phyloP scores from a whole-genome alignment of 2,797 vertebrate species.

The Rhabdomys pumilio region DNA sequence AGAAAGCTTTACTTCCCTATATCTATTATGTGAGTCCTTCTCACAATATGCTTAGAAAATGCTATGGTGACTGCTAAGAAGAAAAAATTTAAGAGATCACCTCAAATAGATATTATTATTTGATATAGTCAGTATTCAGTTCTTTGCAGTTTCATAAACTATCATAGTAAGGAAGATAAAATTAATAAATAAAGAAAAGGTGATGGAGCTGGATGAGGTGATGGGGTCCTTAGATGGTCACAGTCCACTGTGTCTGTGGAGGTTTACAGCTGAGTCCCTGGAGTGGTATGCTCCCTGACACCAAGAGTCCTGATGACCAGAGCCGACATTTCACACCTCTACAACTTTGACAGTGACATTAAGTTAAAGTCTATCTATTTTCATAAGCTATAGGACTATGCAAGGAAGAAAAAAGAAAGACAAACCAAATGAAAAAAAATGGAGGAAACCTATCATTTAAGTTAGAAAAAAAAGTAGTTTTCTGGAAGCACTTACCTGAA shows the following conservation, averaged over 20 bases:
- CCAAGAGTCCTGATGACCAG: background rate
- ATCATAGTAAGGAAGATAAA: background rate
- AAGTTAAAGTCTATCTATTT: slow-evolving; percentile 24
- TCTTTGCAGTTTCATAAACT: background rate
- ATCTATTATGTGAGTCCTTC: slow-evolving; percentile 40
- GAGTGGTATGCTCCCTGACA: background rate
- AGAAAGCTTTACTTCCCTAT: slow-evolving; percentile 19
- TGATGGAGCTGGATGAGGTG: background rate
- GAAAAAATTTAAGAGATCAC: background rate
- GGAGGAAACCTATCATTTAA: background rate
- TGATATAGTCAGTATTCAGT: background rate
- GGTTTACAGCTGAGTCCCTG: too few relatives aligned
- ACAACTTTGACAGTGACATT: background rate
- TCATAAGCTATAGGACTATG: slow-evolving; percentile 9
- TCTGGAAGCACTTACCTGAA: slow-evolving; percentile 1
- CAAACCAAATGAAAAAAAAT: background rate
- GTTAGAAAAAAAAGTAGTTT: background rate
- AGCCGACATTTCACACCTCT: background rate
- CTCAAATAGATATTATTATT: background rate
- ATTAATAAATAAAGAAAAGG: background rate
- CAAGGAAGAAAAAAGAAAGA: background rate
- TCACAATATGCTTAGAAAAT: slow-evolving; percentile 42
- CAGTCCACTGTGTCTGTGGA: background rate
- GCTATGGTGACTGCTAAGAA: slow-evolving; percentile 11
- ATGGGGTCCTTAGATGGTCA: background rate